These are phyloP conservation scores for Perccottus glenii DNA, from an alignment of 2,113 vertebrate genomes.

Conservation along the genomic window DNA sequence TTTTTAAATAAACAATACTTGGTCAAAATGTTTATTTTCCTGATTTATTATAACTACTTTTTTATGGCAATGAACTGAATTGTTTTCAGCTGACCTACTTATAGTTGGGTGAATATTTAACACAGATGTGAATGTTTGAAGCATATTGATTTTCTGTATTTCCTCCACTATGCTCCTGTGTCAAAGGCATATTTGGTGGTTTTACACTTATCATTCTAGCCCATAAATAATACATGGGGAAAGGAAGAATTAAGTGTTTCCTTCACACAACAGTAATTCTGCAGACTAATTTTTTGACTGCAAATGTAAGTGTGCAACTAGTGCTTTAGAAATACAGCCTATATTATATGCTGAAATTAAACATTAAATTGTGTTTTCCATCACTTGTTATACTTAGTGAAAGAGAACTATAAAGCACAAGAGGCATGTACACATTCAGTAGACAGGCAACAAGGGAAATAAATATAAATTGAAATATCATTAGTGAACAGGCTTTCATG, in stretches of 20 bases:
- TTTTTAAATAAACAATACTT: slow-evolving; percentile 55
- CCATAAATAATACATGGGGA: neutral
- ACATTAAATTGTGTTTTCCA: no score
- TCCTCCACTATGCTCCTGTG: no score
- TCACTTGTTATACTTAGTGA: no score
- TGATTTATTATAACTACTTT: neutral
- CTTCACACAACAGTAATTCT: neutral
- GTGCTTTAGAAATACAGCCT: neutral
- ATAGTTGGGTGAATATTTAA: neutral
- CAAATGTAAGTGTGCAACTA: neutral
- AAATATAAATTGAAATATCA: neutral
- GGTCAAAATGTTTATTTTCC: slow-evolving; percentile 10
- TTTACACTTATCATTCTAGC: no score
- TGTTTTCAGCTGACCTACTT: neutral
- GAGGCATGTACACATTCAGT: no score
- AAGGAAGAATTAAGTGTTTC: neutral
- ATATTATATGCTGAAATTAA: no score
- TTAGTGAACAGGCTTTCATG: neutral
- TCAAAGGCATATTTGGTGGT: no score
- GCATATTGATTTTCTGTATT: no score
- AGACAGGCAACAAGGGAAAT: no score
- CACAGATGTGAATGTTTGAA: no score
- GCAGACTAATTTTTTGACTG: neutral
- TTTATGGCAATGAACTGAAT: neutral
- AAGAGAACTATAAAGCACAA: no score